phyloP scores from a whole-genome alignment of 2,888 invertebrate genomes.

The Pollenia angustigena region DNA sequence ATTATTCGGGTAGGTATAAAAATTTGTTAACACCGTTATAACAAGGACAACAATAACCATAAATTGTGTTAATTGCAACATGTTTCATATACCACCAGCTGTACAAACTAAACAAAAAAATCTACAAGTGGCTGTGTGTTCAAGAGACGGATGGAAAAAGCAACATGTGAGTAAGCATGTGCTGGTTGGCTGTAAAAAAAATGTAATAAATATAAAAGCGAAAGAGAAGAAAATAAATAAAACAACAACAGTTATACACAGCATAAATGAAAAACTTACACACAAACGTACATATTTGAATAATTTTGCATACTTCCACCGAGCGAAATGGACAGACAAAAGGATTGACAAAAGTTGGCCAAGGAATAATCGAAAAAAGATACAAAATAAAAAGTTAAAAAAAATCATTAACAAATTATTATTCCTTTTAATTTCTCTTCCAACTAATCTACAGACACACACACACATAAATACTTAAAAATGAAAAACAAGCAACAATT shows the following conservation, averaged over 20 bases:
- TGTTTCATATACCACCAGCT: not conserved
- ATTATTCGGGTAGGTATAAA: too few species aligned
- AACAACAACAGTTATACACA: not conserved
- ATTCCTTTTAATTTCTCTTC: too few species aligned
- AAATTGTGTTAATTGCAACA: conserved; percentile 13
- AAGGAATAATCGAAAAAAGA: not conserved
- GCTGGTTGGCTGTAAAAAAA: not conserved
- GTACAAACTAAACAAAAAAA: conserved; percentile 20
- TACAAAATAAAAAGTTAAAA: not conserved
- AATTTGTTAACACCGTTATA: too few species aligned
- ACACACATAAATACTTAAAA: not conserved
- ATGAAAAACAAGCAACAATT: conserved; percentile 36
- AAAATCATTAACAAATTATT: conserved; percentile 20
- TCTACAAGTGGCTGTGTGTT: conserved; percentile 64
- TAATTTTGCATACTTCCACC: not conserved
- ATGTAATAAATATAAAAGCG: not conserved
- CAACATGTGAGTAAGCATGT: conserved; percentile 70
- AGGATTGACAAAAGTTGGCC: not conserved
- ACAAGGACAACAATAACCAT: not conserved
- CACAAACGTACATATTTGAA: not conserved
- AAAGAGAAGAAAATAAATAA: conserved; percentile 4
- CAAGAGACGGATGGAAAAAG: conserved; percentile 10
- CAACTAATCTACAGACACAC: not conserved
- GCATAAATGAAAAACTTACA: not conserved
- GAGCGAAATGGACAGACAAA: not conserved